Conservation (phyloP, 1,140 invertebrate species). For the Bilobella aurantiaca region DNA sequence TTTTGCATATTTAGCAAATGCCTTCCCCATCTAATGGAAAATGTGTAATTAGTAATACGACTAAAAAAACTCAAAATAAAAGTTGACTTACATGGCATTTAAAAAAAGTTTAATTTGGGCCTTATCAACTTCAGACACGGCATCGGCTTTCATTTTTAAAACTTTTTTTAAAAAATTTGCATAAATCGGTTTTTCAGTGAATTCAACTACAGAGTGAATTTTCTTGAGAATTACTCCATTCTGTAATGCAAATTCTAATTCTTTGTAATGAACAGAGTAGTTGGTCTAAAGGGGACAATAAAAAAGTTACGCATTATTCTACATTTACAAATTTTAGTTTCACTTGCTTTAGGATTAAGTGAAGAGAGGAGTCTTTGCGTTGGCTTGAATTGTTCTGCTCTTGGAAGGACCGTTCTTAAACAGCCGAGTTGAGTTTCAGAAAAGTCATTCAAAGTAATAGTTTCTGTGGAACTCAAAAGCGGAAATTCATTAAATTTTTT, state of each 20-base stretch:
- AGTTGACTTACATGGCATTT: not conserved
- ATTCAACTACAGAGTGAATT: not conserved
- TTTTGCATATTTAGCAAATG: not conserved
- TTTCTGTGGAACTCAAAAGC: not conserved
- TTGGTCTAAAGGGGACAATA: not conserved
- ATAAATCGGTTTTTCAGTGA: not conserved
- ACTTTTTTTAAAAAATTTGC: not conserved
- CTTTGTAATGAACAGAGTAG: not conserved
- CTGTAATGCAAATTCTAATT: not conserved
- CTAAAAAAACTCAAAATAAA: not conserved
- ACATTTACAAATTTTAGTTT: not conserved
- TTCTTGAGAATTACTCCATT: not conserved
- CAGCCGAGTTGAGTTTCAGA: not conserved
- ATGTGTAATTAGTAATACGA: not conserved
- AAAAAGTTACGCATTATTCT: not conserved
- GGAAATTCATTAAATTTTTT: not conserved
- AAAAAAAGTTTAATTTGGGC: not conserved
- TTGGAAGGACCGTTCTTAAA: not conserved
- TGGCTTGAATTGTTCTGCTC: not conserved
- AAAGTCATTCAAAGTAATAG: not conserved
- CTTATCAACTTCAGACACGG: not conserved
- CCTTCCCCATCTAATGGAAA: not conserved
- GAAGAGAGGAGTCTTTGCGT: not conserved
- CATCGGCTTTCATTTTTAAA: not conserved
- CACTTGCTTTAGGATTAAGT: not conserved